phyloP scores from a whole-genome alignment of 2,113 vertebrate genomes.

The Varanus komodoensis region DNA sequence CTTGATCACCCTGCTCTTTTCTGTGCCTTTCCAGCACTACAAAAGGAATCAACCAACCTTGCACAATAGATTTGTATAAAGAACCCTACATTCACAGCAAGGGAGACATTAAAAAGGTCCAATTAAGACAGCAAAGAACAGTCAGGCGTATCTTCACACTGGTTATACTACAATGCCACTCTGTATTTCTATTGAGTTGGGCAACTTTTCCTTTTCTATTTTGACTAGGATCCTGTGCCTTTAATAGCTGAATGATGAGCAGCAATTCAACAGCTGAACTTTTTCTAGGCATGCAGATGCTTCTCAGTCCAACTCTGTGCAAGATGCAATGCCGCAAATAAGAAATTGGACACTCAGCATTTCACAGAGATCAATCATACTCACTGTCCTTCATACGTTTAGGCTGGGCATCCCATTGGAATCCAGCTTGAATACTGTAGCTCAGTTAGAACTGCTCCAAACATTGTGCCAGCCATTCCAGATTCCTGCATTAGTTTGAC shows the following conservation, averaged over 20 bases:
- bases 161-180: neutral
- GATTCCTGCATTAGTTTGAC: neutral
- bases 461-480: neutral
- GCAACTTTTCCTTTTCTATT: neutral
- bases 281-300: neutral
- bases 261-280: conserved; percentile 4
- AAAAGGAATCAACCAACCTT: too few species aligned
- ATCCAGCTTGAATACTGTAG: neutral
- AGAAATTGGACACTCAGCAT: conserved; percentile 1
- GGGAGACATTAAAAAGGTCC: neutral
- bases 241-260: neutral
- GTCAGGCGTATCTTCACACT: neutral
- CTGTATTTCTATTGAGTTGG: neutral
- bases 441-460: neutral
- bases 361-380: neutral
- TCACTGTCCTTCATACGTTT: neutral
- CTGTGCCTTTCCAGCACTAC: too few species aligned
- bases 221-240: neutral
- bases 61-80: neutral
- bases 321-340: neutral
- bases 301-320: neutral
- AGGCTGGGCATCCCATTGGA: neutral
- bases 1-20: too few species aligned
- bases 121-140: neutral
- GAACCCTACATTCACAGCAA: neutral